Conservation (phyloP, 2,888 invertebrate genomes). For the Callinectes sapidus region DNA sequence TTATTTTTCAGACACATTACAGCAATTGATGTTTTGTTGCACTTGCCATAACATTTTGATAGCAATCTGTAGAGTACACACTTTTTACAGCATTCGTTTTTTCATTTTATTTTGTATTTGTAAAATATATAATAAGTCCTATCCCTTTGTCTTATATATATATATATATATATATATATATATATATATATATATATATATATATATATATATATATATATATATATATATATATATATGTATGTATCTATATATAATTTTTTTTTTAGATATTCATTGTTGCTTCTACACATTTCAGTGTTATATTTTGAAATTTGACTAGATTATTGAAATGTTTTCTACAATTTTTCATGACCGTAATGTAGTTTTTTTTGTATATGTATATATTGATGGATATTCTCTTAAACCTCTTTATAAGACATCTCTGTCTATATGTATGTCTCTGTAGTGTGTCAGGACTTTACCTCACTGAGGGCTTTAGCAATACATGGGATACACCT, state of each 20-base stretch:
- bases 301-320: conserved; percentile 35
- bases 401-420: background rate
- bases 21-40: conserved; percentile 8
- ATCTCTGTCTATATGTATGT: background rate
- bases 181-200: conserved; percentile 18
- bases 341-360: background rate
- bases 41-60: background rate
- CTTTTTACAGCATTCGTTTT: background rate
- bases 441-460: conserved; percentile 20
- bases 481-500: background rate
- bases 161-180: conserved; percentile 50
- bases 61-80: background rate
- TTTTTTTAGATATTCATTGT: conserved; percentile 26
- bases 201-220: conserved; percentile 29
- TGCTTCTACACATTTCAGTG: background rate
- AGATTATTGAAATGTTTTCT: conserved; percentile 6
- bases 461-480: background rate
- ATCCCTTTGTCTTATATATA: background rate
- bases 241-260: background rate
- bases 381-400: conserved; percentile 23
- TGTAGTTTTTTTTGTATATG: background rate
- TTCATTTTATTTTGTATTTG: background rate
- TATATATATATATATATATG: conserved; percentile 1
- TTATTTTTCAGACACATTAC: background rate
- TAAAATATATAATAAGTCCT: background rate